These are phyloP conservation scores for Nysson spinosus DNA, from an alignment of 2,888 invertebrate genomes.

Conservation along the genomic window DNA sequence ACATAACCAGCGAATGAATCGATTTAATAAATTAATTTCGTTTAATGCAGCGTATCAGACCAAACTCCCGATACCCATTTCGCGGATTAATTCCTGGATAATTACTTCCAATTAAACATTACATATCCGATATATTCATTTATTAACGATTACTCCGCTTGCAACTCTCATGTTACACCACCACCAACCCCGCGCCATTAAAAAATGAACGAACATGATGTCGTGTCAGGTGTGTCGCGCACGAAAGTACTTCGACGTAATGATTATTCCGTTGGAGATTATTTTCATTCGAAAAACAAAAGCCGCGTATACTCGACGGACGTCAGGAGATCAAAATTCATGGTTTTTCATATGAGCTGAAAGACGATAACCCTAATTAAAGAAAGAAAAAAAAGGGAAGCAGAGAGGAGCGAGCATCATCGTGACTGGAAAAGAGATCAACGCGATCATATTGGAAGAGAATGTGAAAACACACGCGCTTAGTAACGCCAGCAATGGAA, in stretches of 20 bases:
- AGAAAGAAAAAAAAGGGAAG: not conserved
- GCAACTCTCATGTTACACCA: too few relatives aligned
- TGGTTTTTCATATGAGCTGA: conserved; percentile 9
- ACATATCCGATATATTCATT: too few relatives aligned
- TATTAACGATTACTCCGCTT: too few relatives aligned
- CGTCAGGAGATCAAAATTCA: conserved; percentile 35
- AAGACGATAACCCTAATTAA: conserved; percentile 3
- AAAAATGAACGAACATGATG: too few relatives aligned
- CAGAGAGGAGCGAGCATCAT: not conserved
- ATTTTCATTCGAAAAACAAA: not conserved
- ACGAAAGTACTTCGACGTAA: not conserved
- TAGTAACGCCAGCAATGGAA: conserved; percentile 41
- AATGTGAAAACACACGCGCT: conserved; percentile 24
- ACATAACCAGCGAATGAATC: conserved; percentile 21
- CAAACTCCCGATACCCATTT: not conserved
- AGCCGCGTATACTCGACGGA: conserved; percentile 6
- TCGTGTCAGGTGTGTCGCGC: not conserved
- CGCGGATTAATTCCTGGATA: too few relatives aligned
- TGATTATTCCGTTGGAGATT: too few relatives aligned
- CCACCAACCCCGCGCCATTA: too few relatives aligned
- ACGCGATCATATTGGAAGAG: conserved; percentile 1
- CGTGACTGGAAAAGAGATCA: not conserved
- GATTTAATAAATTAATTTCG: not conserved
- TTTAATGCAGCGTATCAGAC: not conserved
- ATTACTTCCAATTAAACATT: too few relatives aligned